Evolutionary conservation across 2,888 invertebrate genomes (phyloP).

Genomic region (Scaptomyza tumidula): DNA sequence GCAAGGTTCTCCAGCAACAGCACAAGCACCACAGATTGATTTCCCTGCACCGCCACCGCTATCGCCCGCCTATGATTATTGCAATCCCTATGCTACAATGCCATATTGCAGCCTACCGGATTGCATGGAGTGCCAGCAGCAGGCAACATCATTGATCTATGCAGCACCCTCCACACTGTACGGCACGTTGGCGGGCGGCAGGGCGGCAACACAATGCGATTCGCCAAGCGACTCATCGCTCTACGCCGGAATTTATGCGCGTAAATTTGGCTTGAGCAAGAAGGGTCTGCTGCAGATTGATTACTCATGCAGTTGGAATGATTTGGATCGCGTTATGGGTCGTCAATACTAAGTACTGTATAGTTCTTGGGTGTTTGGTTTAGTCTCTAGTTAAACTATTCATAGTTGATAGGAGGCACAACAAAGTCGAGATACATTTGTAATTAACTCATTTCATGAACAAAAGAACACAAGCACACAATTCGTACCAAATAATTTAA

Average conservation of each 20-base stretch:
- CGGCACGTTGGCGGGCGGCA: conserved; percentile 51
- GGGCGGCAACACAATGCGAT: conserved; percentile 33
- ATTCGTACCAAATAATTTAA: conserved; percentile 68
- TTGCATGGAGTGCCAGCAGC: conserved; percentile 80
- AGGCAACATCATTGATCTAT: conserved; percentile 70
- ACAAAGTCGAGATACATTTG: conserved; percentile 30
- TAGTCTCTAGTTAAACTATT: conserved; percentile 60
- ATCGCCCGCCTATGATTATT: conserved; percentile 82
- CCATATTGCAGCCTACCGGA: conserved; percentile 82
- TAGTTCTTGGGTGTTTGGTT: conserved; percentile 55
- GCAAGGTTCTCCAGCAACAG: conserved; percentile 11
- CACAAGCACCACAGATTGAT: conserved; percentile 80
- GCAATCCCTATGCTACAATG: conserved; percentile 82
- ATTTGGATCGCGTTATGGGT: conserved; percentile 90
- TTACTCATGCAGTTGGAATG: conserved; percentile 93
- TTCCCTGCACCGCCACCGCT: conserved; percentile 82
- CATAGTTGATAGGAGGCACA: conserved; percentile 21
- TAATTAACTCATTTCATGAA: conserved; percentile 62
- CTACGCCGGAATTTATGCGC: conserved; percentile 82
- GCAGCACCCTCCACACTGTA: conserved; percentile 76
- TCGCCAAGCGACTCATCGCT: conserved; percentile 78
- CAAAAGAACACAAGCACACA: conserved; percentile 23
- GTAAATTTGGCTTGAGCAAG: conserved; percentile 88
- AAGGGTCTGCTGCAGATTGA: conserved; percentile 93
- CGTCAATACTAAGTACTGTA: conserved; percentile 68